Evolutionary conservation across 2,113 vertebrate species (phyloP).

Genomic region (Phrynocephalus versicolor): DNA sequence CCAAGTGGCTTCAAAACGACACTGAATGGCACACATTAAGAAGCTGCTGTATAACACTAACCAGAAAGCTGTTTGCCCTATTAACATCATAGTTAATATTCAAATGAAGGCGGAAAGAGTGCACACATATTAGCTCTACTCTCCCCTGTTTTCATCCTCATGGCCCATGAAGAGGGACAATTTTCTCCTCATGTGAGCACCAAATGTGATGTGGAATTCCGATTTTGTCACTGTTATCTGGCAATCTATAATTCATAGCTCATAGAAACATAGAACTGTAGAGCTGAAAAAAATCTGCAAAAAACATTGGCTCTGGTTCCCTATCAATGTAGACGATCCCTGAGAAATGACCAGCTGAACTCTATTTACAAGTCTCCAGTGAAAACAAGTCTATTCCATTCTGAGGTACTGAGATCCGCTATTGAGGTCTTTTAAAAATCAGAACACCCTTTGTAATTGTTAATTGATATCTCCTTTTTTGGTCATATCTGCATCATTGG

Average conservation of each 20-base stretch:
- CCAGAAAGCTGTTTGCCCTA: neutral
- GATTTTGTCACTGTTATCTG: neutral
- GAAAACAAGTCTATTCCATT: no score
- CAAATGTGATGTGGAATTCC: neutral
- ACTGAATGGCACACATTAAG: conserved; percentile 20
- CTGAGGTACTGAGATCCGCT: no score
- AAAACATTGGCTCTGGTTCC: no score
- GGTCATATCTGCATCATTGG: no score
- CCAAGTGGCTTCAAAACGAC: conserved; percentile 16
- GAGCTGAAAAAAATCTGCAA: no score
- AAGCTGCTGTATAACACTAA: neutral
- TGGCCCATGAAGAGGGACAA: neutral
- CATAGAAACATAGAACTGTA: no score
- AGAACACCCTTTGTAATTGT: no score
- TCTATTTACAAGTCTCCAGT: no score
- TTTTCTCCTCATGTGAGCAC: neutral
- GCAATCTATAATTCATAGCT: neutral
- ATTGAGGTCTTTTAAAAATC: no score
- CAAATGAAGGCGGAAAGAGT: neutral
- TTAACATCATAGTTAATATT: neutral
- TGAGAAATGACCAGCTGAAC: no score
- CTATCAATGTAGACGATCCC: no score
- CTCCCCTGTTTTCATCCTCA: neutral
- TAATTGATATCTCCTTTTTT: no score
- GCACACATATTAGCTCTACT: neutral